Evolutionary conservation across 2,888 invertebrate genomes (phyloP).

Genomic region (Drosophila incognita): DNA sequence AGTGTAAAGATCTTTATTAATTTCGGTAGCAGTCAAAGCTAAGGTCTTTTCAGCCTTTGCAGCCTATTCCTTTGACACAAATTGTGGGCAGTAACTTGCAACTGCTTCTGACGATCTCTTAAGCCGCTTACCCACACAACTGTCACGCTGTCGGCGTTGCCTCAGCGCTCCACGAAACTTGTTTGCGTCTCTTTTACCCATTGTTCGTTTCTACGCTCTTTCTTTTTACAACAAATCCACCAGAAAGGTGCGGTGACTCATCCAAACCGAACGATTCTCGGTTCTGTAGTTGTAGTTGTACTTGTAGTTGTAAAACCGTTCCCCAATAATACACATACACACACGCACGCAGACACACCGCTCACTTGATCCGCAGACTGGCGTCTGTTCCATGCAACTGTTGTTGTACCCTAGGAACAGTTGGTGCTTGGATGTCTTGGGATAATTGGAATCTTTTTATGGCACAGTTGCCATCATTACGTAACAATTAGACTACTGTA

Average conservation of each 20-base stretch:
- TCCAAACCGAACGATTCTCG: slow-evolving; percentile 39
- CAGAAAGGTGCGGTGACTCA: slow-evolving; percentile 55
- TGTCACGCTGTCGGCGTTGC: slow-evolving; percentile 59
- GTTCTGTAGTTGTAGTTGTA: slow-evolving; percentile 16
- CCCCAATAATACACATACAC: slow-evolving; percentile 24
- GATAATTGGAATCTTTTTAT: neutral
- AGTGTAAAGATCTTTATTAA: slow-evolving; percentile 63
- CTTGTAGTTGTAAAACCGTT: slow-evolving; percentile 46
- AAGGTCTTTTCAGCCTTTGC: slow-evolving; percentile 13
- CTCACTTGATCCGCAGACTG: slow-evolving; percentile 50
- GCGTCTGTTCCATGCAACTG: slow-evolving; percentile 52
- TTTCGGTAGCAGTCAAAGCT: slow-evolving; percentile 55
- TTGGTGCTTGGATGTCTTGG: neutral
- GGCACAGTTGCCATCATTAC: neutral
- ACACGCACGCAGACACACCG: slow-evolving; percentile 18
- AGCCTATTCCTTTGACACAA: slow-evolving; percentile 29
- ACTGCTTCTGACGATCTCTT: slow-evolving; percentile 47
- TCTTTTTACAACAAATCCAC: slow-evolving; percentile 59
- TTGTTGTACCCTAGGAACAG: slow-evolving; percentile 22
- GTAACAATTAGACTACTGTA: neutral
- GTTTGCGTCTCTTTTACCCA: slow-evolving; percentile 66
- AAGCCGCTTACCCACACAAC: slow-evolving; percentile 76
- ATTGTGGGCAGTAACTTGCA: slow-evolving; percentile 27
- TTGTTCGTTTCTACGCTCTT: slow-evolving; percentile 61
- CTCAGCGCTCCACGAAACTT: slow-evolving; percentile 53